Conservation (phyloP, 1,140 invertebrate species). For the Arctopsyche grandis region DNA sequence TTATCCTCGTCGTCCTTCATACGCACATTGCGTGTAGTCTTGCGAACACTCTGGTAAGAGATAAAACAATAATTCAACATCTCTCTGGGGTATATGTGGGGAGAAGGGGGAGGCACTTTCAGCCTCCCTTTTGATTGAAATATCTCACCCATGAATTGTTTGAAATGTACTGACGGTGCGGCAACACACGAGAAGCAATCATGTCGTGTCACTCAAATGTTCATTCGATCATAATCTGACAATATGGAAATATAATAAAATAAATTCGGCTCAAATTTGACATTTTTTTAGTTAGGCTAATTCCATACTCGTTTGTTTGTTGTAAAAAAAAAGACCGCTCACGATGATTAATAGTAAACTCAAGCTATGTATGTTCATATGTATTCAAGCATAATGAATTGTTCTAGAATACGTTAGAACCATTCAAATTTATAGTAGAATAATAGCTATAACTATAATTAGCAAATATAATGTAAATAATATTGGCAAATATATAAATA, state of each 20-base stretch:
- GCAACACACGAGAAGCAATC: conserved; percentile 47
- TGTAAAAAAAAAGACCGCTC: too few species aligned
- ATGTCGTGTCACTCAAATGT: conserved; percentile 55
- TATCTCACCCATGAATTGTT: conserved; percentile 45
- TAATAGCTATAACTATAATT: too few species aligned
- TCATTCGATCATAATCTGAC: conserved; percentile 53
- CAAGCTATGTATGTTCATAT: too few species aligned
- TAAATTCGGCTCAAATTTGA: too few species aligned
- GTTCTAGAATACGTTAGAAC: too few species aligned
- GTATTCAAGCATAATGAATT: too few species aligned
- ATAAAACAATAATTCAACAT: conserved; percentile 23
- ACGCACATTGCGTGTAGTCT: background rate
- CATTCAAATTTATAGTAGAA: too few species aligned
- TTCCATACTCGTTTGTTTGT: background rate
- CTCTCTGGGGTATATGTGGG: background rate
- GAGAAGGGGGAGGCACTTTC: background rate
- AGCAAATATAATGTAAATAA: too few species aligned
- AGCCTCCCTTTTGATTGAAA: conserved; percentile 50
- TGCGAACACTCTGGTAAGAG: conserved; percentile 1
- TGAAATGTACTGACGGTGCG: conserved; percentile 39
- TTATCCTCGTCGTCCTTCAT: background rate
- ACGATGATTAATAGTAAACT: too few species aligned
- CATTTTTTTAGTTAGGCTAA: too few species aligned
- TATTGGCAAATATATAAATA: too few species aligned
- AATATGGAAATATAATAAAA: conserved; percentile 48